Base-by-base conservation (phyloP, 2,797 vertebrate genomes). In the Hydrophis major region DNA sequence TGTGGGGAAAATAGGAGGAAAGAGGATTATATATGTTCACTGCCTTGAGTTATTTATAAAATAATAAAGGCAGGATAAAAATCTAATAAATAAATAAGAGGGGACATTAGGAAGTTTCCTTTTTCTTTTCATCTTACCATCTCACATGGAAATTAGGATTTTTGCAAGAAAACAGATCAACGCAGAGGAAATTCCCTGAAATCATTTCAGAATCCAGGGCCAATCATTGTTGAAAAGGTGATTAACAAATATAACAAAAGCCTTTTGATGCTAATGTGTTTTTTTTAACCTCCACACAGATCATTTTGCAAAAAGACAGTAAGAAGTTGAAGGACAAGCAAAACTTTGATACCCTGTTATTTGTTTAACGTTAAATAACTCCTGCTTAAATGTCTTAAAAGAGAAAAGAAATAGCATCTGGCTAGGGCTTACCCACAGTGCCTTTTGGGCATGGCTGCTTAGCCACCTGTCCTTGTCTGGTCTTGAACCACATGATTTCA, bases 401-500 rank as follows among this genome's bases (percentile, higher is more conserved):
- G 25, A 47, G 27, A 18, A 91, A n/a, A 50, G 13, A 89, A 28
- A 60, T n/a, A 66, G 28, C 63, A 66, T 66, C 12, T 2, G 61
- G 27, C 4, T 66, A 4, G 61, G 27, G 93, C 97, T 95, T 97
- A 99, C 99, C 99, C 96, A 99, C 98, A 0, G 98, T 99, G 91
- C 99, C 99, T 27, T 98, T 93, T 1, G 99, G 99, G 95, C 99
- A 99, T 0, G 98, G 98, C 95, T 98, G 98, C 95, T 98, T 98
- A 0, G 98, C 98, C 90, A 98, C 92, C 91, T 98, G 96, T 2
- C 99, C 99, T 96, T 99, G 99, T 25, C 98, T 98, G 1, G 99
- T 99, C 93, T 98, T 99, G 37, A 99, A 99, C 99, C 99, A 99
- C 96, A 98, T 96, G 78, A 99, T 98, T 55, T 99, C 98, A 0